Conservation (phyloP, 2,113 vertebrate genomes). For the Trogon surrucura region DNA sequence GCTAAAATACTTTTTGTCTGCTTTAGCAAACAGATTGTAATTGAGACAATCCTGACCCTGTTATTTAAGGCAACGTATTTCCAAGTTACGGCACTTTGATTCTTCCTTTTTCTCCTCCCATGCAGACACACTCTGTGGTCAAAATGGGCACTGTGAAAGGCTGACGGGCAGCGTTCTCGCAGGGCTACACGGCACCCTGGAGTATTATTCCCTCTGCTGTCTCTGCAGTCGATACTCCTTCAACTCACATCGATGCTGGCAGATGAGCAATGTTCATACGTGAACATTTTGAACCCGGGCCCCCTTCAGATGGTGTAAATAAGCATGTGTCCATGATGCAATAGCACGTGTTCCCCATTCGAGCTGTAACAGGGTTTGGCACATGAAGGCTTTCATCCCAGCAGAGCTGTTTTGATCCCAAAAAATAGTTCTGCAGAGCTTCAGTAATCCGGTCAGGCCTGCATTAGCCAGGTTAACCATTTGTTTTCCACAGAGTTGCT, state of each 20-base stretch:
- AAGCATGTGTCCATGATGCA: neutral
- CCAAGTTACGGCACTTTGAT: neutral
- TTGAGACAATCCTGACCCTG: neutral
- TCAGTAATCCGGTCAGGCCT: neutral
- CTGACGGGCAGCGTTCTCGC: neutral
- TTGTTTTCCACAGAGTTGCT: slow-evolving; percentile 12
- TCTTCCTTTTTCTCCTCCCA: neutral
- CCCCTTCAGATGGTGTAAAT: neutral
- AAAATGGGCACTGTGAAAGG: neutral
- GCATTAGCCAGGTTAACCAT: neutral
- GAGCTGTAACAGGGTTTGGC: neutral
- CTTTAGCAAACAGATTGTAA: neutral
- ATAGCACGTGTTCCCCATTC: neutral
- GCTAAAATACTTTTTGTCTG: neutral
- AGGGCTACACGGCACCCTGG: neutral
- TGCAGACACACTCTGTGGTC: neutral
- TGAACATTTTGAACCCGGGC: neutral
- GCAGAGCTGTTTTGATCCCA: neutral
- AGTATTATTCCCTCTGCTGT: neutral
- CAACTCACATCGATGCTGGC: neutral
- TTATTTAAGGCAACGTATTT: neutral
- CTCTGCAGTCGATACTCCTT: neutral
- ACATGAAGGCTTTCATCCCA: neutral
- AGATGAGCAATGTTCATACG: neutral
- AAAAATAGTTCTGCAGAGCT: neutral